Evolutionary conservation across 2,888 invertebrate species (phyloP), one percentile per base, ranked within the genome.

Genomic region (Pogonocherus hispidulus): DNA sequence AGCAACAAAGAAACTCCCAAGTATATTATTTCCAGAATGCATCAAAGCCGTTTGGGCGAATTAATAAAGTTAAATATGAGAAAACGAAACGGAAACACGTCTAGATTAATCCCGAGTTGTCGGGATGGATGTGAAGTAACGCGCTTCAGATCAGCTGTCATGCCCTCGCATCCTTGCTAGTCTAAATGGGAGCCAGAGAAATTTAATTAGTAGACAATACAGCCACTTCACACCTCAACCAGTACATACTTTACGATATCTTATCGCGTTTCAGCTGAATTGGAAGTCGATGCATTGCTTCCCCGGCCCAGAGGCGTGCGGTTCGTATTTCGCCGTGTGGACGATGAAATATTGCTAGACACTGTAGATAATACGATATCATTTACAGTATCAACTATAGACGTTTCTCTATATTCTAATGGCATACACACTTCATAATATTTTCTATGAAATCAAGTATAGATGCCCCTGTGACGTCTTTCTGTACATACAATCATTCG

Each of bases 181-280:
- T 78, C 79, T 79, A 79, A 80, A 79, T 80, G 80, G 80, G 79
- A 81, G 82, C 81, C 79, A 79, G 79, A 82, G 82, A 83, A 83
- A 83, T 83, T 83, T 83, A 83, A 83, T 83, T 83, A 83, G 80
- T 78, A 82, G 81, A 83, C 82, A 83, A 83, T 83, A 82, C 81
- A 79, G 80, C 78, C 79, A 79, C 80, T 78, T 78, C 78, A 76
- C 79, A 78, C 80, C 79, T 81, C 79, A 78, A 63, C 78, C 81
- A 79, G 80, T 79, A 82, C 82, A 83, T 84, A 84, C 82, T 84
- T 84, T 83, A 77, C 81, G 79, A 82, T 83, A 82, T 82, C 83
- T 82, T 83, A 83, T 82, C 82, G 81, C 80, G 78, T 82, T 79
- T 77, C 78, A 73, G 68, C 71, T 59, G 69, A 65, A 76, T 74